Base-by-base conservation (phyloP, 2,113 vertebrate species). In the Nettapus auritus region DNA sequence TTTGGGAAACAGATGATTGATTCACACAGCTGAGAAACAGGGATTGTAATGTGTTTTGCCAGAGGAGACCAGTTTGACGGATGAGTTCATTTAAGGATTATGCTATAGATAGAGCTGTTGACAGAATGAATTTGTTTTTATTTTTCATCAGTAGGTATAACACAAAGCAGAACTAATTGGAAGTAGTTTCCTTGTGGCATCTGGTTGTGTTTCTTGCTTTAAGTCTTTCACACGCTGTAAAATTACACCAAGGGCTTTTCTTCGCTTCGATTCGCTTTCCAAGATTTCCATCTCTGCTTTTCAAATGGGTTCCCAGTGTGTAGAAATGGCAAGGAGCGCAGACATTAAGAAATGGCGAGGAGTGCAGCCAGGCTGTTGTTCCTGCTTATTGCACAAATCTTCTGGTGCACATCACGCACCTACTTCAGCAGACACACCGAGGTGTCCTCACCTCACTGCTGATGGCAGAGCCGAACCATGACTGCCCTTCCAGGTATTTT, bases 31-130 rank as follows among this genome's bases (percentile, higher is more conserved):
- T 98, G 98, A 98, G 97, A 93, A 94, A 78, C 93, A 55, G 26
- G 97, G 97, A 97, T 96, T 97, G 97, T 96, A 75, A 71, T 94
- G 81, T 94, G 67, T 95, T 95, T 96, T 92, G 97, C 98, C 92
- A 97, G 97, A 83, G 80, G 95, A 97, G 97, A 62, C 82, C 67
- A 66, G 94, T 95, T 96, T 96, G 97, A 98, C 40, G 85, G 97
- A 96, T 91, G 96, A 97, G 95, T 97, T 97, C 87, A 92, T 95
- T 97, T 95, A 79, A 96, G 94, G 96, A 94, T 88, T 93, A 96
- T 79, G 94, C 98, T 98, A 97, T 98, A 98, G 97, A 98, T 98
- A 98, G 98, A 98, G 94, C 91, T 97, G 98, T 98, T 98, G 98
- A 98, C 98, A 98, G 97, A 97, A 97, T 73, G 93, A 96, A 92